Evolutionary conservation across 2,797 vertebrate genomes (phyloP).

Genomic region (Clarias laeviceps): DNA sequence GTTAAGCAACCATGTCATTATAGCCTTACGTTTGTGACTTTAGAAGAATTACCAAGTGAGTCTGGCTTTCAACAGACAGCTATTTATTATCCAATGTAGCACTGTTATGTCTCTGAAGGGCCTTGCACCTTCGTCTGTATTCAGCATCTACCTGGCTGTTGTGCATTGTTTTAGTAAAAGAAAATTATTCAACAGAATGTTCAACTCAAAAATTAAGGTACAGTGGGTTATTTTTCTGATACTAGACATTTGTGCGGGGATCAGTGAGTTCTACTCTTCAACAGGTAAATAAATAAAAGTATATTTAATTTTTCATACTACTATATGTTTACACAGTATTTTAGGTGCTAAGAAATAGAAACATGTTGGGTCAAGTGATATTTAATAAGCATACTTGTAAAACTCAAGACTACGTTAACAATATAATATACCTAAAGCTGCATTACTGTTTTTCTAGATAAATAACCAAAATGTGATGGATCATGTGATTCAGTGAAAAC

Average conservation of each 20-base stretch:
- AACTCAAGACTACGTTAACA: not conserved
- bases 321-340: conserved; percentile 1
- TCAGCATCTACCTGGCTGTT: not conserved
- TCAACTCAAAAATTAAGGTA: conserved; percentile 20
- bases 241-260: conserved; percentile 35
- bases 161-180: not conserved
- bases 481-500: too few relatives aligned
- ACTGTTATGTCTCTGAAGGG: not conserved
- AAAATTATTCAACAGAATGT: not conserved
- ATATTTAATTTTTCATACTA: not conserved
- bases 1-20: not conserved
- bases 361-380: not conserved
- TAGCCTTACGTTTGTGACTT: not conserved
- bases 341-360: not conserved
- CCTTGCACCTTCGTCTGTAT: not conserved
- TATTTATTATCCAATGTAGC: not conserved
- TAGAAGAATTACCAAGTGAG: not conserved
- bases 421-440: not conserved
- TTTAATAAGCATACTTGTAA: not conserved
- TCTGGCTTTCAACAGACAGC: not conserved
- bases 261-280: conserved; percentile 57
- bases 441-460: not conserved
- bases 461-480: not conserved
- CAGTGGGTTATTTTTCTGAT: conserved; percentile 33
- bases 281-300: conserved; percentile 49